Percentiles rank a stretch among this genome's conserved stretches.
phyloP scores from a whole-genome alignment of 2,797 vertebrate genomes.

The Melanotaenia trifasciata region DNA sequence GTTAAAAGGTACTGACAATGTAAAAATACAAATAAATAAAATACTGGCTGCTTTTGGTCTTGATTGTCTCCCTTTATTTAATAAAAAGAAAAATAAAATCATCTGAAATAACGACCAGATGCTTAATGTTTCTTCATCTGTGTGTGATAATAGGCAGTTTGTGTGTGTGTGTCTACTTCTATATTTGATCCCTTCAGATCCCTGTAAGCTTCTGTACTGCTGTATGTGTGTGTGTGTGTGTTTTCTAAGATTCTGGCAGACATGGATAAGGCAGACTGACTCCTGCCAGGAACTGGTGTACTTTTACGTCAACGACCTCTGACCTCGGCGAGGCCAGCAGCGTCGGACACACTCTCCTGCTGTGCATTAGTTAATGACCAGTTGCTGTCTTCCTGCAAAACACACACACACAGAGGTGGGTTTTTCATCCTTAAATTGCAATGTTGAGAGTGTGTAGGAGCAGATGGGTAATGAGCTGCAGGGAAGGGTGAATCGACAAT shows the following conservation, averaged over 20 bases:
- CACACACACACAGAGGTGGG: slow-evolving; percentile 31
- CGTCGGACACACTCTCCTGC: slow-evolving; percentile 57
- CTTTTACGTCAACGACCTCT: slow-evolving; percentile 63
- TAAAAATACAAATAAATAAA: no score
- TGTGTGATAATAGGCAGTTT: slow-evolving; percentile 3
- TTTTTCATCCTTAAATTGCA: slow-evolving; percentile 28
- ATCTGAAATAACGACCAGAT: slow-evolving; percentile 48
- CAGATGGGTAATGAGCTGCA: slow-evolving; percentile 56
- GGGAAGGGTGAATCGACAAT: slow-evolving; percentile 61
- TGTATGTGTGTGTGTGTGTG: background rate
- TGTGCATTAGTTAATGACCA: slow-evolving; percentile 74
- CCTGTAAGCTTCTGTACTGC: slow-evolving; percentile 14
- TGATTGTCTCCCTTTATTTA: no score
- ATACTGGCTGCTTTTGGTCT: no score
- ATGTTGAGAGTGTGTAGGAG: slow-evolving; percentile 19
- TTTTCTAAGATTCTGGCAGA: slow-evolving; percentile 63
- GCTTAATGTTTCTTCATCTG: slow-evolving; percentile 15
- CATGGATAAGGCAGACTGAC: slow-evolving; percentile 60
- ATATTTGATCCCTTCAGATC: slow-evolving; percentile 1
- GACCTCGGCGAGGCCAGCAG: slow-evolving; percentile 47
- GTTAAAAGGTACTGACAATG: no score
- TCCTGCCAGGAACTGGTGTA: slow-evolving; percentile 43
- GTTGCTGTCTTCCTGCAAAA: slow-evolving; percentile 25
- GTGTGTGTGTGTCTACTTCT: slow-evolving; percentile 3
- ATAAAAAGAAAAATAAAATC: slow-evolving; percentile 9